Base-by-base conservation (phyloP, 2,888 invertebrate species). In the Charanyca ferruginea region DNA sequence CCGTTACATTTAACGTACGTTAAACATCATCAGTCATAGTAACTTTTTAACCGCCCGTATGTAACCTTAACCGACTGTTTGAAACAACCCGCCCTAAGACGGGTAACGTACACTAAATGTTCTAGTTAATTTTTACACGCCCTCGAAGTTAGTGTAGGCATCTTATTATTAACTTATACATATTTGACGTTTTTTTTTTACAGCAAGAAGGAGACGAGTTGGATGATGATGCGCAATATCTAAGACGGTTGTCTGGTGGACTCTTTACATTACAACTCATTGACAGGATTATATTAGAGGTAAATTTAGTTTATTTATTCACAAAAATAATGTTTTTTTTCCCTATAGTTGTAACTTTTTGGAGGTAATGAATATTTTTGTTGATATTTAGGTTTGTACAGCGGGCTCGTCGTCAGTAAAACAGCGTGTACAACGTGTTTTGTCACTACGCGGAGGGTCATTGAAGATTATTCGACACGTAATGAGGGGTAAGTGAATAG, bases 191-290 rank as follows among this genome's bases (percentile, higher is more conserved):
- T 48, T 25, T 22, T 52, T 55, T 7, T 55, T 85, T 82, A 18
- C 80, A 95, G 95, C 90, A 88, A 89, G 95, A 96, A 18, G 95
- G 96, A 68, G 98, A 98, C 78, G 97, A 97, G 13, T 96, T 97
- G 66, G 97, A 97, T 78, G 98, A 98, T 80, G 98, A 99, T 78
- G 98, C 97, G 66, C 97, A 98, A 84, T 99, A 99, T 90, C 95
- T 99, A 71, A 97, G 98, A 86, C 96, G 99, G 73, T 93, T 99
- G 52, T 99, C 99, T 69, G 98, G 98, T 9, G 99, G 99, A 0
- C 96, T 99, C n/a, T 99, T 99, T 90, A 98, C 99, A 0, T 96
- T 99, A 61, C 99, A 99, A 93, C 96, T 99, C 57, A 97, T 99
- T 28, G 99, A 99, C 91, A 98, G 99, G 88, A 97, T 98, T 67